Evolutionary conservation across 1,140 invertebrate species (phyloP).

Genomic region (Dinothrombium tinctorium): DNA sequence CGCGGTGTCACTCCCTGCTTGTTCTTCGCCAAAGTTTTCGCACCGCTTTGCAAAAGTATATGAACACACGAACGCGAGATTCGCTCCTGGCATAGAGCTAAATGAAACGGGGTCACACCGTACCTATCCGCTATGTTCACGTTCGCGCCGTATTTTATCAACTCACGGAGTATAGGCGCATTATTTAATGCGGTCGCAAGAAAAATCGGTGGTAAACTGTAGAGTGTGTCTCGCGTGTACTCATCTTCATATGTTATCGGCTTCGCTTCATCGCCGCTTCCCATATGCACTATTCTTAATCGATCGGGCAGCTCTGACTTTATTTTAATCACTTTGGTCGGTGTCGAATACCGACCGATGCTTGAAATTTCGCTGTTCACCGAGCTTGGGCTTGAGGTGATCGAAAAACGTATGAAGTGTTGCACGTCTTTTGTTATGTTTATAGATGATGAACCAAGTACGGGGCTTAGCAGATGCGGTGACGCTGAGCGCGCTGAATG

Average conservation of each 20-base stretch:
- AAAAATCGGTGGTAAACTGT: slow-evolving; percentile 29
- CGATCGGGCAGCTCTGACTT: too few relatives aligned
- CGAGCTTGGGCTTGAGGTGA: too few relatives aligned
- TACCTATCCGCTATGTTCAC: slow-evolving; percentile 24
- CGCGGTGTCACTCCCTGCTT: slow-evolving; percentile 22
- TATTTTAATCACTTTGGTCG: too few relatives aligned
- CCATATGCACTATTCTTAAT: too few relatives aligned
- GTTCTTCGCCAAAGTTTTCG: slow-evolving; percentile 24
- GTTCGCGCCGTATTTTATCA: slow-evolving; percentile 29
- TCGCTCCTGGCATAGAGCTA: slow-evolving; percentile 26
- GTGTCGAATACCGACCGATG: too few relatives aligned
- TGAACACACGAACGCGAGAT: slow-evolving; percentile 28
- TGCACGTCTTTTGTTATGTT: too few relatives aligned
- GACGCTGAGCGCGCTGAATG: not conserved
- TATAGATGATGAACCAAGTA: too few relatives aligned
- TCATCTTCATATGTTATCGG: slow-evolving; percentile 18
- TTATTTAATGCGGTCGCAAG: slow-evolving; percentile 28
- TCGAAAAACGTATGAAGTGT: too few relatives aligned
- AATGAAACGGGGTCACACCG: slow-evolving; percentile 31
- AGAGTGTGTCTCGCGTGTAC: slow-evolving; percentile 26
- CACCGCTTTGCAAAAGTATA: slow-evolving; percentile 28
- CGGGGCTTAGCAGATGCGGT: not conserved
- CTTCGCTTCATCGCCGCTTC: not conserved
- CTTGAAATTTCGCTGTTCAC: too few relatives aligned
- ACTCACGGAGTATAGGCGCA: slow-evolving; percentile 25